Base-by-base conservation (phyloP, 2,888 invertebrate species). In the Thelaira solivaga region DNA sequence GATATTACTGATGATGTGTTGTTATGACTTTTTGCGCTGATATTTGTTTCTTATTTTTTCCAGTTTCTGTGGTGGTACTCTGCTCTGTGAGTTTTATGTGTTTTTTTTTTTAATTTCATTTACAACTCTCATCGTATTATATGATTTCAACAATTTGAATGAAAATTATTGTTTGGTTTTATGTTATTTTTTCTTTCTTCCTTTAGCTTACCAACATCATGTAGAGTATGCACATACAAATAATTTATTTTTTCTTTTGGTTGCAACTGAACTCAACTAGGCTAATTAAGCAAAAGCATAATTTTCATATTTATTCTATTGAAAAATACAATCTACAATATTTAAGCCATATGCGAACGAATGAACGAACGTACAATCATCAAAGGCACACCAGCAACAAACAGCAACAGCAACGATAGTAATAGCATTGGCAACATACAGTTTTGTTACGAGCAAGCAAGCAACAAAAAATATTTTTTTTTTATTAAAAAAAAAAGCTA, bases 201-300 rank as follows among this genome's bases (percentile, higher is more conserved):
- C 53, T 26, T 31, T 49, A 43, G 41, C 61, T 55, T 68, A 29
- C n/a, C n/a, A n/a, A n/a, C n/a, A n/a, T n/a, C n/a, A n/a, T n/a
- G n/a, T n/a, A n/a, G n/a, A n/a, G n/a, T n/a, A n/a, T n/a, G n/a
- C n/a, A n/a, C n/a, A n/a, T n/a, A n/a, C n/a, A n/a, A n/a, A n/a
- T n/a, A n/a, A n/a, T n/a, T n/a, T n/a, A n/a, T n/a, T 67, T 45
- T 74, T 45, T 49, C 43, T 61, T 67, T 74, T 16, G 20, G 39
- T 55, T 53, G 36, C 55, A 62, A 55, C 59, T 43, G 39, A 65
- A 41, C 57, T 65, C 67, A 72, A 77, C 62, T 62, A 29, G 59
- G 13, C 72, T 65, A 72, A 72, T 72, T 77, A 72, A 76, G 53
- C 71, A 59, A 53, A 65, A 65, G 65, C 59, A 76, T 61, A 76